A percentile compares a stretch with the other conserved stretches of the same genome.
Conservation (phyloP, 2,888 invertebrate genomes). For the Lepidonotus clava region DNA sequence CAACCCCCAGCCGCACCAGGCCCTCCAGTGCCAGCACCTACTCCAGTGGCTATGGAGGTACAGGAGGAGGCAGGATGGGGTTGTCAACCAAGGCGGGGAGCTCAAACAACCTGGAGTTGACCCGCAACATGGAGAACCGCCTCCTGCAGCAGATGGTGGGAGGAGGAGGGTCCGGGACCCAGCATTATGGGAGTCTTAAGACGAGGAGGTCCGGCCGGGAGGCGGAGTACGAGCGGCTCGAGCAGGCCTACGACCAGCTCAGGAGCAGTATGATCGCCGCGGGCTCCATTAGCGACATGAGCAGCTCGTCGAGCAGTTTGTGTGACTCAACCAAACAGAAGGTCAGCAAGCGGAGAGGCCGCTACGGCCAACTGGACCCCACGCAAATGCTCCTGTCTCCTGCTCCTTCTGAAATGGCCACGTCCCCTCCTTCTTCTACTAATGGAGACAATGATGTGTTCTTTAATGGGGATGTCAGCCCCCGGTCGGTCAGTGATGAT, state of each 20-base stretch:
- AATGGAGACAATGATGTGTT: not conserved
- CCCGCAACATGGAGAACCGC: not conserved
- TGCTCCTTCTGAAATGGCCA: too few species aligned
- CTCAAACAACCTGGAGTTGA: slow-evolving; percentile 45
- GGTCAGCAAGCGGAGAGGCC: not conserved
- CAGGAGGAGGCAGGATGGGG: too few species aligned
- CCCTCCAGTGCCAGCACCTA: slow-evolving; percentile 12
- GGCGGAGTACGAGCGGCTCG: slow-evolving; percentile 22
- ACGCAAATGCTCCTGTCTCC: slow-evolving; percentile 22
- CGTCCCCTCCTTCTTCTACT: not conserved
- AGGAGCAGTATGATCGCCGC: slow-evolving; percentile 38
- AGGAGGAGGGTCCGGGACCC: not conserved
- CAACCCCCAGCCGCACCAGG: not conserved
- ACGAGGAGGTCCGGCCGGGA: not conserved
- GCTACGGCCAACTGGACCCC: slow-evolving; percentile 1
- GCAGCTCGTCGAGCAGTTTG: slow-evolving; percentile 34
- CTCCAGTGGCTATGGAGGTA: not conserved
- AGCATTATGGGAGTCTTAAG: slow-evolving; percentile 11
- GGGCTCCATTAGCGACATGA: slow-evolving; percentile 39
- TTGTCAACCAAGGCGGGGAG: slow-evolving; percentile 26
- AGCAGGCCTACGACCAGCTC: slow-evolving; percentile 11
- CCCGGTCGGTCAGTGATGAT: not conserved
- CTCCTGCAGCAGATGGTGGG: too few species aligned
- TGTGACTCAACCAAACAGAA: not conserved
- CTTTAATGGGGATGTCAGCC: slow-evolving; percentile 5